A percentile compares a stretch with the other conserved stretches of the same genome.
These are phyloP conservation scores for Poeciliopsis occidentalis DNA, from an alignment of 2,113 vertebrate species.

Conservation along the genomic window DNA sequence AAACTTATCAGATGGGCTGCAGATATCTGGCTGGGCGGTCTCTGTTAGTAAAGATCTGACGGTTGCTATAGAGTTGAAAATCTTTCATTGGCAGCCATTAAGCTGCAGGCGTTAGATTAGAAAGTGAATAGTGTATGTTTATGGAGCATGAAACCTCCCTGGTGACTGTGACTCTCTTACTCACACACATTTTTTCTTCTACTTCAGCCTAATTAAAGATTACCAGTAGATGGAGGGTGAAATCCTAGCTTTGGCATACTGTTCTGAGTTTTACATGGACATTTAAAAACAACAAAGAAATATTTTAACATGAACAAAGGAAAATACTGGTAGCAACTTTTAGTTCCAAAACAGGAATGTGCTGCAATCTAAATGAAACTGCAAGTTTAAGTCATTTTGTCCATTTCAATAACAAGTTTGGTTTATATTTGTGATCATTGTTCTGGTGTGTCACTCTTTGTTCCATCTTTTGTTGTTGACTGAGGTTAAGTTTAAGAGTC, in stretches of 20 bases:
- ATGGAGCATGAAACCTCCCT: constrained; percentile 47
- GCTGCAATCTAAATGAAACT: no score
- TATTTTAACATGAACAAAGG: background rate
- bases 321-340: background rate
- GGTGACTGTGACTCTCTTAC: constrained; percentile 46
- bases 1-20: constrained; percentile 31
- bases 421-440: no score
- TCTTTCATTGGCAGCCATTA: constrained; percentile 31
- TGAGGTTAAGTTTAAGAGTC: no score
- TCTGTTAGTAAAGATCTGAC: constrained; percentile 61
- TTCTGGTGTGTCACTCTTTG: no score
- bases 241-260: background rate
- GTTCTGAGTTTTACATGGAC: background rate
- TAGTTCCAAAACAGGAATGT: no score
- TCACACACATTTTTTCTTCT: constrained; percentile 17
- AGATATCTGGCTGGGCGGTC: constrained; percentile 45
- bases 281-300: background rate
- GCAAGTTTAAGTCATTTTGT: no score
- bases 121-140: constrained; percentile 55
- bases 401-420: no score
- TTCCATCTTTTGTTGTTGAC: no score
- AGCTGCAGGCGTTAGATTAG: constrained; percentile 61
- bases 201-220: background rate
- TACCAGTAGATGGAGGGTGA: background rate
- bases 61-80: constrained; percentile 41